Conservation (phyloP, 35 echinoderm and acorn worm genomes). For the Ophioderma brevispina region DNA sequence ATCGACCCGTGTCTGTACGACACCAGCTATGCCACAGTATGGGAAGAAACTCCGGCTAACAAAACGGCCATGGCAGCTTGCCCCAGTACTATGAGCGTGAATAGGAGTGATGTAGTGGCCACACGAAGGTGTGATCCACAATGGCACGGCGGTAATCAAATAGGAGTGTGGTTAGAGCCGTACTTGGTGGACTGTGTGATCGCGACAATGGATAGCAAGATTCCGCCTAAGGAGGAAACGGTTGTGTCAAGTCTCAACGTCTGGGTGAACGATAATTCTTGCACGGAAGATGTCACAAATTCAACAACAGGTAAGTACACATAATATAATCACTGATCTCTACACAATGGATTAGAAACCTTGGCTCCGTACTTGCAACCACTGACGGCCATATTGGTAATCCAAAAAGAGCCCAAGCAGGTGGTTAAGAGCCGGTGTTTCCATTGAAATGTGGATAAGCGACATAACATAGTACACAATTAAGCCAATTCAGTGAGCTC, state of each 20-base stretch:
- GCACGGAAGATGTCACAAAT: not conserved
- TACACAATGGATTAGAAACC: too few species aligned
- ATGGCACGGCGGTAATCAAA: not conserved
- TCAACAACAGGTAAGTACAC: conserved; percentile 18
- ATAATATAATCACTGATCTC: too few species aligned
- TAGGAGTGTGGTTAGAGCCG: not conserved
- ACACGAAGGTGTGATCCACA: not conserved
- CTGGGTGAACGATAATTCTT: conserved; percentile 20
- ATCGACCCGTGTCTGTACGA: conserved; percentile 1
- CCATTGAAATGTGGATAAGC: too few species aligned
- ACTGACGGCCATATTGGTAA: too few species aligned
- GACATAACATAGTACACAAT: too few species aligned
- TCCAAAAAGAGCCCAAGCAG: too few species aligned
- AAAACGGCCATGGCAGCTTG: conserved; percentile 12
- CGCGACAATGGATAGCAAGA: not conserved
- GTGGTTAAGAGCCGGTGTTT: too few species aligned
- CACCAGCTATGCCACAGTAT: conserved; percentile 20
- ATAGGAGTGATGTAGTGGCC: not conserved
- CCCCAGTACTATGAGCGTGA: not conserved
- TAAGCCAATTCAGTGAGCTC: too few species aligned
- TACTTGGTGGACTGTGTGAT: not conserved
- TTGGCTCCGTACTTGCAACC: too few species aligned
- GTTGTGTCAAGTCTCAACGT: not conserved
- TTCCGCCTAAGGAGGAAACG: not conserved
- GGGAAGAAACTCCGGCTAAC: not conserved